Conservation (phyloP, 2,888 invertebrate genomes). For the Brachynemurus nebulosus region DNA sequence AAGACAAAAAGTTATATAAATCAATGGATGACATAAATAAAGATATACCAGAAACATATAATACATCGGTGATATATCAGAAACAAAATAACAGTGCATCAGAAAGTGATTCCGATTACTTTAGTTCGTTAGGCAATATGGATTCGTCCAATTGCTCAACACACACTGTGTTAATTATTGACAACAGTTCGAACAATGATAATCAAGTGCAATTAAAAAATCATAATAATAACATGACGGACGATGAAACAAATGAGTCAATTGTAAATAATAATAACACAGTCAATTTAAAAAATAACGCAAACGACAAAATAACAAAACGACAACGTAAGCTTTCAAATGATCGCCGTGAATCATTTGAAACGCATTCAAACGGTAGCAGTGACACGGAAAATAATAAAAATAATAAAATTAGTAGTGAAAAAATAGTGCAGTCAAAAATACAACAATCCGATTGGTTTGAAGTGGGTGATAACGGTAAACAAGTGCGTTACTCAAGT, state of each 20-base stretch:
- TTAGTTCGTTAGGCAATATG: constrained; percentile 3
- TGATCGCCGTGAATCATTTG: too few species aligned
- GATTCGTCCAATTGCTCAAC: constrained; percentile 1
- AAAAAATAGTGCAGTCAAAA: constrained; percentile 11
- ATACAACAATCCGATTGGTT: constrained; percentile 37
- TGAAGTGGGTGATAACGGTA: constrained; percentile 39
- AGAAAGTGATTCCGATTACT: constrained; percentile 8
- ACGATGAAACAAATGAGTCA: not conserved
- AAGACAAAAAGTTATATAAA: constrained; percentile 8
- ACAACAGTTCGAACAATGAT: too few species aligned
- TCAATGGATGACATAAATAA: constrained; percentile 10
- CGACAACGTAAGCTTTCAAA: not conserved
- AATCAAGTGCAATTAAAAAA: constrained; percentile 5
- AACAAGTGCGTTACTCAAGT: constrained; percentile 38
- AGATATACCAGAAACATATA: constrained; percentile 1
- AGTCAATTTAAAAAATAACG: not conserved
- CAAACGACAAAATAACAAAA: too few species aligned
- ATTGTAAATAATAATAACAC: constrained; percentile 1
- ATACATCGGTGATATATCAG: constrained; percentile 4
- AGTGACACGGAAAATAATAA: not conserved
- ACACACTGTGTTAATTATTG: constrained; percentile 5
- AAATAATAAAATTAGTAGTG: constrained; percentile 7
- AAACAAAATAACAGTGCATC: constrained; percentile 4
- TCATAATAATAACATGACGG: not conserved
- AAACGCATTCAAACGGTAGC: not conserved